A percentile compares a stretch with the other conserved stretches of the same genome.
Conservation (phyloP, 2,113 vertebrate genomes). For the Trichomycterus rosablanca region DNA sequence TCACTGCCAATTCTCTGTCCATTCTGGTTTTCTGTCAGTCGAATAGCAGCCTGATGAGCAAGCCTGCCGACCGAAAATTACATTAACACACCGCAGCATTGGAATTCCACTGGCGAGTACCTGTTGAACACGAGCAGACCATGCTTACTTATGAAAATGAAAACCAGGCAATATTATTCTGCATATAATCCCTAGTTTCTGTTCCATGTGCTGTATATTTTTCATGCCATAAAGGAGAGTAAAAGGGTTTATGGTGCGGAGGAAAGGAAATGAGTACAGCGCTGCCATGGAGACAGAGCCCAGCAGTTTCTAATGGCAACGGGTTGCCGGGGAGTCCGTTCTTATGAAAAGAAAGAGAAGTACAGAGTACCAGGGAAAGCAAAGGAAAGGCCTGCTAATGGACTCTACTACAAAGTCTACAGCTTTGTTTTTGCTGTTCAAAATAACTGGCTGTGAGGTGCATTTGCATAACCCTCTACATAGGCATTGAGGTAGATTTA, state of each 20-base stretch:
- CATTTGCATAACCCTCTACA: no score
- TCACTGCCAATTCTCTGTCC: no score
- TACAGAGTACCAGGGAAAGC: constrained; percentile 14
- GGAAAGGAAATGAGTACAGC: constrained; percentile 61
- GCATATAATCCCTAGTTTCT: constrained; percentile 21
- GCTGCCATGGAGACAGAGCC: constrained; percentile 71
- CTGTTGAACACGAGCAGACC: constrained; percentile 8
- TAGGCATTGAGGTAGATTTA: no score
- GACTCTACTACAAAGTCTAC: constrained; percentile 11
- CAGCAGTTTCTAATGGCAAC: constrained; percentile 70
- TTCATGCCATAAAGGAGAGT: constrained; percentile 42
- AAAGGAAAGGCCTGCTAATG: constrained; percentile 3
- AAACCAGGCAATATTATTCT: neutral
- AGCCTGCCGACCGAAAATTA: neutral
- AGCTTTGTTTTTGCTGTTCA: neutral
- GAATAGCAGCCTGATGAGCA: neutral
- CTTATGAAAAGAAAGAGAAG: constrained; percentile 32
- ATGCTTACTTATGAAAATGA: neutral
- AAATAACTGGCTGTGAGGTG: no score
- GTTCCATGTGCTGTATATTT: constrained; percentile 25
- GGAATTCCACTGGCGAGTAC: constrained; percentile 27
- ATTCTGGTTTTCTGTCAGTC: neutral
- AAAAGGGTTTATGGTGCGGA: constrained; percentile 41
- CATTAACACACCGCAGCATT: constrained; percentile 16
- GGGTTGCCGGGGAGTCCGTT: constrained; percentile 58